A percentile compares a stretch with the other conserved stretches of the same genome.
These are phyloP conservation scores for Rallus crepitans DNA, from an alignment of 2,797 vertebrate genomes.

Conservation along the genomic window DNA sequence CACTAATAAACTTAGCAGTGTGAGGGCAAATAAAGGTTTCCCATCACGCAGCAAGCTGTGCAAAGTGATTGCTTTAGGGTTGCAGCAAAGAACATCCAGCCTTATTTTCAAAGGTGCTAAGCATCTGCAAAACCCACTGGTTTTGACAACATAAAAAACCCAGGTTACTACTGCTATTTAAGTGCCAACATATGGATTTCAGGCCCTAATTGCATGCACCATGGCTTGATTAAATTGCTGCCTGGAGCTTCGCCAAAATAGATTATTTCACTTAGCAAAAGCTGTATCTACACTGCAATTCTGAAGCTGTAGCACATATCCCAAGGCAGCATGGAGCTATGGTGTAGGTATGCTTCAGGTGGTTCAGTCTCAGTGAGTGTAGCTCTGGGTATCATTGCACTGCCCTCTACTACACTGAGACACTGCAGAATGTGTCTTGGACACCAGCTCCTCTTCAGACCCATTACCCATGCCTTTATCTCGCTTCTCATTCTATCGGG, in stretches of 20 bases:
- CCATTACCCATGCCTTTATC: background rate
- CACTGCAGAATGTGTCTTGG: background rate
- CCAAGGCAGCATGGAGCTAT: background rate
- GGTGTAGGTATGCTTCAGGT: background rate
- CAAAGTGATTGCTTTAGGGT: background rate
- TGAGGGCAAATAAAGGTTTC: background rate
- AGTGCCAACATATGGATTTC: conserved; percentile 57
- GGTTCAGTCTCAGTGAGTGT: rapidly evolving
- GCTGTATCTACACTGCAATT: background rate
- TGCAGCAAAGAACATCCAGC: background rate
- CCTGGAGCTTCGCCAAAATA: conserved; percentile 44
- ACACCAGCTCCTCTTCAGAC: background rate
- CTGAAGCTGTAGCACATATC: background rate
- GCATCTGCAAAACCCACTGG: background rate
- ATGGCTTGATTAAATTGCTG: conserved; percentile 29
- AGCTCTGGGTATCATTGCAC: background rate
- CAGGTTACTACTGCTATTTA: background rate
- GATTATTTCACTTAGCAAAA: conserved; percentile 27
- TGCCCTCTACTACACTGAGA: background rate
- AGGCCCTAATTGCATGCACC: conserved; percentile 41
- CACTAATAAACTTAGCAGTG: background rate
- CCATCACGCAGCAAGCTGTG: background rate
- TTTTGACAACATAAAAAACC: background rate
- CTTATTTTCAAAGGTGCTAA: background rate
- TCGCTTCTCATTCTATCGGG: background rate